A percentile compares a stretch with the other conserved stretches of the same genome.
These are phyloP conservation scores for Tridacna gigas DNA, from an alignment of 2,888 invertebrate genomes.

Conservation along the genomic window DNA sequence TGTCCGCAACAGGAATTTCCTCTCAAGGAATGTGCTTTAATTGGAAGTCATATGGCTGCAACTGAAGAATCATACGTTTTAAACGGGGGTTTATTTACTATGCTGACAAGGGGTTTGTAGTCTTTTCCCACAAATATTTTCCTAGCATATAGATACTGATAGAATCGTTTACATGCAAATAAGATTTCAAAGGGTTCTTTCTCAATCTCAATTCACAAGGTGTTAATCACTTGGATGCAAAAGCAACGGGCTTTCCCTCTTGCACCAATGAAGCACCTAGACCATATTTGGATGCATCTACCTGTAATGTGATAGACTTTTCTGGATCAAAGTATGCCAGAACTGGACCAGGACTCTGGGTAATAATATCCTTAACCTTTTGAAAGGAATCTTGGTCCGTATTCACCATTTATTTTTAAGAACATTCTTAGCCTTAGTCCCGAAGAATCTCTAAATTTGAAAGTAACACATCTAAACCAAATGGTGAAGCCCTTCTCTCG, in stretches of 20 bases:
- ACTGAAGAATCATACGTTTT: conserved; percentile 52
- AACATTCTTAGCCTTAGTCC: too few species aligned
- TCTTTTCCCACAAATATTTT: conserved; percentile 54
- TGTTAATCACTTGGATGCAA: conserved; percentile 67
- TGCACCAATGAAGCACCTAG: conserved; percentile 51
- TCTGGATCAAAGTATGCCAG: conserved; percentile 20
- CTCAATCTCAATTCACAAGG: conserved; percentile 67
- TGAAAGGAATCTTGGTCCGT: conserved; percentile 26
- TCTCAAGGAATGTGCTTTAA: conserved; percentile 46
- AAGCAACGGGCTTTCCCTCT: conserved; percentile 65
- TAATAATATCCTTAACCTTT: conserved; percentile 22
- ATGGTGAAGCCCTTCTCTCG: too few species aligned
- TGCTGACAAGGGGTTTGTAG: conserved; percentile 45
- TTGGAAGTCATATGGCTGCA: conserved; percentile 41
- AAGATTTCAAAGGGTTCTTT: conserved; percentile 32
- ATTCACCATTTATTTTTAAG: too few species aligned
- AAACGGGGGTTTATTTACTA: conserved; percentile 44
- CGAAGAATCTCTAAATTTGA: too few species aligned
- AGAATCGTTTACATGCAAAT: conserved; percentile 2
- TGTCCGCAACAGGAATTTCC: conserved; percentile 52
- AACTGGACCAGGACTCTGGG: conserved; percentile 2
- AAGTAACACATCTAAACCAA: too few species aligned
- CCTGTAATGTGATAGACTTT: conserved; percentile 7
- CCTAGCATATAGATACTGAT: conserved; percentile 47
- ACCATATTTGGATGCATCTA: conserved; percentile 17